A percentile compares a stretch with the other conserved stretches of the same genome.
Conservation (phyloP, 2,113 vertebrate genomes). For the Mirza zaza region DNA sequence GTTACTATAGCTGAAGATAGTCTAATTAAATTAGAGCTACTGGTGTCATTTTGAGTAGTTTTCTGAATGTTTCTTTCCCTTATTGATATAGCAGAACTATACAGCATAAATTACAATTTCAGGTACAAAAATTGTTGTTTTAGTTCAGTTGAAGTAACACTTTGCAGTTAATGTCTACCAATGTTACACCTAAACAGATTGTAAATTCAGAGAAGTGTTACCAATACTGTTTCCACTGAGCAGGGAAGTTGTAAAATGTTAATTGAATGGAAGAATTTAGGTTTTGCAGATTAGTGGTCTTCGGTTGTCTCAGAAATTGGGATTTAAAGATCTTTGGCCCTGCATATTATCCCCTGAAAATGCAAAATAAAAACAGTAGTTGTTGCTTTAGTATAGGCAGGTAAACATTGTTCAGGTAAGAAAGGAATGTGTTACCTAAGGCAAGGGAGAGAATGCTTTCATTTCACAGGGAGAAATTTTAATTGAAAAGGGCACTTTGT, state of each 20-base stretch:
- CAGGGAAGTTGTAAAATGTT: constrained; percentile 76
- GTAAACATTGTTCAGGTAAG: constrained; percentile 38
- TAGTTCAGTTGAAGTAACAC: constrained; percentile 76
- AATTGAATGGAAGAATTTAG: constrained; percentile 69
- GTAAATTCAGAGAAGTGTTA: constrained; percentile 79
- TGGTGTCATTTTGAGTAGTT: neutral
- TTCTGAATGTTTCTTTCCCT: neutral
- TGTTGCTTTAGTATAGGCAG: neutral
- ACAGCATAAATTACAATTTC: constrained; percentile 59
- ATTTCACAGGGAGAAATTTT: constrained; percentile 8
- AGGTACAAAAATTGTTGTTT: constrained; percentile 76
- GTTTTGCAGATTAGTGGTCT: constrained; percentile 13
- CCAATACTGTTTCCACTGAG: constrained; percentile 70
- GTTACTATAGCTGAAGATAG: neutral
- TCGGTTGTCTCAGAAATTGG: constrained; percentile 1
- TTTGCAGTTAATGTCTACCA: constrained; percentile 80
- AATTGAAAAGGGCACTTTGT: constrained; percentile 42
- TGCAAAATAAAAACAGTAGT: constrained; percentile 32
- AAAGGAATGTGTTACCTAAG: neutral
- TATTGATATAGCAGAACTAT: constrained; percentile 24
- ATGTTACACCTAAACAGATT: constrained; percentile 78
- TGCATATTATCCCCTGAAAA: neutral
- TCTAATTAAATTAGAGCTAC: neutral
- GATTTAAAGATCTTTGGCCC: neutral
- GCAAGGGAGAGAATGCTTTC: neutral